A percentile compares a stretch with the other conserved stretches of the same genome.
These are phyloP conservation scores for Onychostruthus taczanowskii DNA, from an alignment of 2,113 vertebrate species.

Conservation along the genomic window DNA sequence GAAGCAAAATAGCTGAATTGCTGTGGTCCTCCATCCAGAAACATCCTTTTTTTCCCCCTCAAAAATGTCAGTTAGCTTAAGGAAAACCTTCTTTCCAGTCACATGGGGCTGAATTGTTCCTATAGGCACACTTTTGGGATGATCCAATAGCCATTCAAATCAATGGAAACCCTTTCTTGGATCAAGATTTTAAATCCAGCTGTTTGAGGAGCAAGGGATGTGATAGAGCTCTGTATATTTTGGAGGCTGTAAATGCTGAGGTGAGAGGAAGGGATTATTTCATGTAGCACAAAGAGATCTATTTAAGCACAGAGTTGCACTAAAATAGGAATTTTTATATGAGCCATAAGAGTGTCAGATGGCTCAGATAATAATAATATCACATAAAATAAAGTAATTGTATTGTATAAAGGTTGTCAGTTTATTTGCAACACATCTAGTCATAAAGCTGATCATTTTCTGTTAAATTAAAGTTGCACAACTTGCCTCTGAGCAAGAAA, in stretches of 20 bases:
- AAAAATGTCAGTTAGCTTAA: neutral
- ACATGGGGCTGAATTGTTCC: neutral
- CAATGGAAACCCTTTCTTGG: neutral
- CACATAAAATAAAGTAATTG: conserved; percentile 46
- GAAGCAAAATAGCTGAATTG: neutral
- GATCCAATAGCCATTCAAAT: neutral
- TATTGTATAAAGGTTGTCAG: conserved; percentile 43
- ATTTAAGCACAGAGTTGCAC: neutral
- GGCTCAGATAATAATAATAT: conserved; percentile 61
- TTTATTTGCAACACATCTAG: conserved; percentile 49
- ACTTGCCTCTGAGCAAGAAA: conserved; percentile 46
- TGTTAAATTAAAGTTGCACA: conserved; percentile 44
- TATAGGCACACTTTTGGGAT: neutral
- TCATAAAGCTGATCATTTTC: conserved; percentile 37
- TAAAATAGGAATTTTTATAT: conserved; percentile 37
- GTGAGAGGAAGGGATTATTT: conserved; percentile 18
- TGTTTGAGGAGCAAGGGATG: neutral
- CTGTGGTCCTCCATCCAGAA: neutral
- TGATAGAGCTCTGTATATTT: neutral
- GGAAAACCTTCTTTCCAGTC: neutral
- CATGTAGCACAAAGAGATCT: neutral
- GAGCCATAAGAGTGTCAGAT: conserved; percentile 54
- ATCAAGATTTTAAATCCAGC: neutral
- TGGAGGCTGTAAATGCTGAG: neutral
- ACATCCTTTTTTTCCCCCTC: neutral